Evolutionary conservation across 2,888 invertebrate genomes (phyloP).

Genomic region (Ceratothoa steindachneri): DNA sequence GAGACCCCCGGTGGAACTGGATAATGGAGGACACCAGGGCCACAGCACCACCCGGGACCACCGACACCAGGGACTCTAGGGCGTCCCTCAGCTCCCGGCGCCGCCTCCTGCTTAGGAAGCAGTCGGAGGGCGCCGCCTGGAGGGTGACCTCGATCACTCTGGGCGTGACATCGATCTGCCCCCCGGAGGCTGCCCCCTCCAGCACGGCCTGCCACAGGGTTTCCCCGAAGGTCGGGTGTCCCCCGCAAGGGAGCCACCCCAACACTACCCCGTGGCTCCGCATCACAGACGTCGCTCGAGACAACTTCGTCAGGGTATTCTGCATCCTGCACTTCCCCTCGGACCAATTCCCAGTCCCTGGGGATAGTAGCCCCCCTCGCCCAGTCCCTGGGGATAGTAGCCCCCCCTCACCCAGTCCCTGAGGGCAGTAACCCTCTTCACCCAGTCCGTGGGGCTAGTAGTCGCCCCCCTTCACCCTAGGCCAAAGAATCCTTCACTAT

Average conservation of each 20-base stretch:
- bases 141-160: conserved; percentile 18
- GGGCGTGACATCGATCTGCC: conserved; percentile 14
- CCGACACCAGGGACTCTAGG: conserved; percentile 26
- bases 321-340: too few species aligned
- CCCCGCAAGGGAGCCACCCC: neutral
- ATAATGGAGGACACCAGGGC: conserved; percentile 26
- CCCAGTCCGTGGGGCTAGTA: too few species aligned
- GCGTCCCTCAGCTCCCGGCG: conserved; percentile 32
- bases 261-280: neutral
- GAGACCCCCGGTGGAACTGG: conserved; percentile 62
- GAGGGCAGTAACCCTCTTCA: too few species aligned
- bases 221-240: conserved; percentile 8
- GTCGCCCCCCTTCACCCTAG: too few species aligned
- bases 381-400: too few species aligned
- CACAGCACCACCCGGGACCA: conserved; percentile 7
- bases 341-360: too few species aligned
- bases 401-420: too few species aligned
- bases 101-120: conserved; percentile 29
- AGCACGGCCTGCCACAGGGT: conserved; percentile 31
- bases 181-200: conserved; percentile 15
- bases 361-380: too few species aligned
- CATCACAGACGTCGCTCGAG: neutral
- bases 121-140: conserved; percentile 24
- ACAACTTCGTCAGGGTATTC: neutral
- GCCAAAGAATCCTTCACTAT: too few species aligned